Percentiles rank a stretch among this genome's conserved stretches.
Evolutionary conservation across 2,888 invertebrate species (phyloP).

Genomic region (Apodemia hepburni): DNA sequence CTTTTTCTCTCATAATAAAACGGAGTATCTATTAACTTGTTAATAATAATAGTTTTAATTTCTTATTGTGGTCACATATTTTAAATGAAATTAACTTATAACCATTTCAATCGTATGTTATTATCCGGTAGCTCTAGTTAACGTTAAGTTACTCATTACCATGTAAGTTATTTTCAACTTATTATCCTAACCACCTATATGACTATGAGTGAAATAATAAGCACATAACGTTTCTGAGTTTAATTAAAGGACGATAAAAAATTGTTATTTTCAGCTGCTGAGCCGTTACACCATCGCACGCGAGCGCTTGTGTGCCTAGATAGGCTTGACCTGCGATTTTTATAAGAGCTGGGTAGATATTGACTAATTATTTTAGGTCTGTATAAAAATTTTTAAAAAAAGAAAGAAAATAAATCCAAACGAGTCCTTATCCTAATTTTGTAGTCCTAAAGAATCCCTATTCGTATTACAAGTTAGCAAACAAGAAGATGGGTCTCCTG

Average conservation of each 20-base stretch:
- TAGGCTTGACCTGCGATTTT: background rate
- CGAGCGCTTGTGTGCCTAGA: constrained; percentile 37
- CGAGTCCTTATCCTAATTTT: too few relatives aligned
- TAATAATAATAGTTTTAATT: too few relatives aligned
- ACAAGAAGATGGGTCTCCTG: too few relatives aligned
- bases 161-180: constrained; percentile 21
- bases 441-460: too few relatives aligned
- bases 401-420: too few relatives aligned
- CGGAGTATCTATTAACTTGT: too few relatives aligned
- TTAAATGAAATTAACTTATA: too few relatives aligned
- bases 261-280: constrained; percentile 64
- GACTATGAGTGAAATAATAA: constrained; percentile 35
- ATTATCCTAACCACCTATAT: constrained; percentile 30
- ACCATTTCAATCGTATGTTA: background rate
- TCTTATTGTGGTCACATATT: too few relatives aligned
- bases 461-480: too few relatives aligned
- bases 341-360: background rate
- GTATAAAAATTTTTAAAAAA: too few relatives aligned
- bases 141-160: constrained; percentile 21
- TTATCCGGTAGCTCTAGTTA: constrained; percentile 12
- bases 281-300: constrained; percentile 61
- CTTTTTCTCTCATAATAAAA: too few relatives aligned
- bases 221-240: constrained; percentile 43
- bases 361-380: too few relatives aligned
- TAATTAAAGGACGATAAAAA: constrained; percentile 56